phyloP scores from a whole-genome alignment of 2,113 vertebrate genomes.

The Pogona vitticeps region DNA sequence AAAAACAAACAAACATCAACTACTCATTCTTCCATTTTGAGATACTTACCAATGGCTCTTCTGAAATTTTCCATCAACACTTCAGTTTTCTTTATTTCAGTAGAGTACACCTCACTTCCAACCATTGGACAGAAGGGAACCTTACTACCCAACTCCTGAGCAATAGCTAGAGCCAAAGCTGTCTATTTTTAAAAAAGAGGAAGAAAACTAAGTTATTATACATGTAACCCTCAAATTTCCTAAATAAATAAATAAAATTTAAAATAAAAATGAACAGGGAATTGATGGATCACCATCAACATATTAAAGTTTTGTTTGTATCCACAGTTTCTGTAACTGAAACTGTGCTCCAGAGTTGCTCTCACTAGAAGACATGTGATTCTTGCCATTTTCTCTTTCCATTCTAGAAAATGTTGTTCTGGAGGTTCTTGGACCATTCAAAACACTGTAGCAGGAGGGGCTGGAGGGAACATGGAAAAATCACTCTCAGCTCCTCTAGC shows the following conservation, averaged over 20 bases:
- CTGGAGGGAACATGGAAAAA: background rate
- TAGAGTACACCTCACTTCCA: slow-evolving; percentile 97
- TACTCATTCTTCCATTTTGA: background rate
- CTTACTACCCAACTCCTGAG: slow-evolving; percentile 96
- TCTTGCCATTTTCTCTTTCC: background rate
- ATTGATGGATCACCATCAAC: background rate
- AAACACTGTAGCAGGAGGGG: background rate
- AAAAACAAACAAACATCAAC: background rate
- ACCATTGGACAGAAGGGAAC: slow-evolving; percentile 99
- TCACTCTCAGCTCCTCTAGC: background rate
- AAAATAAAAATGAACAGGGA: background rate
- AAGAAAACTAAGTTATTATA: background rate
- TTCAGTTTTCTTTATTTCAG: slow-evolving; percentile 98
- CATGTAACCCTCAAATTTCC: background rate
- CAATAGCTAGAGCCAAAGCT: slow-evolving; percentile 93
- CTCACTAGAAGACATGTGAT: background rate
- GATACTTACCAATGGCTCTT: slow-evolving; percentile 91
- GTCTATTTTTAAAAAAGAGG: slow-evolving; percentile 76
- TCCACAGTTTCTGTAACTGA: background rate
- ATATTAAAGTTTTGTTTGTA: background rate
- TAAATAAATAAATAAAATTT: background rate
- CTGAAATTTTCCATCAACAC: slow-evolving; percentile 99
- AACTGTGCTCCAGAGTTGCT: background rate
- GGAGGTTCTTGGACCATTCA: background rate
- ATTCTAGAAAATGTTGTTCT: too few relatives aligned